Percentiles rank a stretch among this genome's conserved stretches.
phyloP scores from a whole-genome alignment of 2,797 vertebrate species.

The Manis pentadactyla region DNA sequence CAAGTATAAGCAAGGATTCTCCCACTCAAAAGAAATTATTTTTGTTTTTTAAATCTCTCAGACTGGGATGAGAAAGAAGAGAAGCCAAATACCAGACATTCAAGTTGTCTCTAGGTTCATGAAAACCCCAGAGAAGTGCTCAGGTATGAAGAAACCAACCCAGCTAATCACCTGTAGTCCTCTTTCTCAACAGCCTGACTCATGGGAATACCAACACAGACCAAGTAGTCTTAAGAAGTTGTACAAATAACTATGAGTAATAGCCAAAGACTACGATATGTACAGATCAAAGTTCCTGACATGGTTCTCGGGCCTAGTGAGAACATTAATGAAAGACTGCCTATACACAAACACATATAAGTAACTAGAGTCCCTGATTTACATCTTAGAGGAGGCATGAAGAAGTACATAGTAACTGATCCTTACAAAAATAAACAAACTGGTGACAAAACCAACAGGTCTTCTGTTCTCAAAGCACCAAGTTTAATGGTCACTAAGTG shows the following conservation, averaged over 20 bases:
- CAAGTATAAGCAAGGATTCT: background rate
- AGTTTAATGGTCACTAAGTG: background rate
- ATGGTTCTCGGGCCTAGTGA: background rate
- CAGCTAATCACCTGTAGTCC: background rate
- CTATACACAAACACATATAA: background rate
- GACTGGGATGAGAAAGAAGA: background rate
- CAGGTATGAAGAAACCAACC: background rate
- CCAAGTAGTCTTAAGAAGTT: background rate
- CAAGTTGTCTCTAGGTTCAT: background rate
- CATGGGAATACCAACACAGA: background rate
- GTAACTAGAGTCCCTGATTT: background rate
- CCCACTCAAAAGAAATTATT: background rate
- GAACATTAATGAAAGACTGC: background rate
- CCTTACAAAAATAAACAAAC: background rate
- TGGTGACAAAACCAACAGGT: background rate
- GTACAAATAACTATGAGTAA: constrained; percentile 22
- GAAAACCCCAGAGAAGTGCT: background rate
- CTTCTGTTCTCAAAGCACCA: background rate
- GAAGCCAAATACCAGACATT: background rate
- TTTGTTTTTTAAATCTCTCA: background rate
- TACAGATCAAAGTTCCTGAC: background rate
- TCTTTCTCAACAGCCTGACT: background rate
- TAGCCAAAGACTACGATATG: background rate
- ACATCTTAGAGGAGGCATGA: background rate
- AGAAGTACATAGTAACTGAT: background rate